These are phyloP conservation scores for Eurypyga helias DNA, from an alignment of 2,113 vertebrate genomes.

Conservation along the genomic window DNA sequence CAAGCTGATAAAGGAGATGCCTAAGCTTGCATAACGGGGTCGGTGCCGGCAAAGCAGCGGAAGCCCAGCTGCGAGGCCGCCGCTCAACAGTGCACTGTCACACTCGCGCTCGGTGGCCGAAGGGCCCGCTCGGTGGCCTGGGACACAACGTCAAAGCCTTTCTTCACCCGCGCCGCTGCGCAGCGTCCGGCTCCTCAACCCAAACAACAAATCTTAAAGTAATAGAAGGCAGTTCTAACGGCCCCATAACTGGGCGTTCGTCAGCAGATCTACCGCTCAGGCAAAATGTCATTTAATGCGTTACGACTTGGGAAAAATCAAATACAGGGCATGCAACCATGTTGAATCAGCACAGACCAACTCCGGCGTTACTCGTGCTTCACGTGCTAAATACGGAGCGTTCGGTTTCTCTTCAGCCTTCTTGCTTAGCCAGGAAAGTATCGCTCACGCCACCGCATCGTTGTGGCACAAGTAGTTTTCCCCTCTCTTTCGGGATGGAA, in stretches of 20 bases:
- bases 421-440: neutral
- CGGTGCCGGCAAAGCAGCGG: neutral
- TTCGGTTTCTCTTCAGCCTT: neutral
- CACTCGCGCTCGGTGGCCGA: neutral
- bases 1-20: neutral
- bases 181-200: neutral
- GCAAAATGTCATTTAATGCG: neutral
- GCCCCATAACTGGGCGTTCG: fast-evolving
- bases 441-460: no score
- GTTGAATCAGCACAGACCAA: neutral
- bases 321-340: neutral
- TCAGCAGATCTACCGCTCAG: neutral
- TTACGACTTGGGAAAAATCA: neutral
- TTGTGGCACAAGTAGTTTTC: neutral
- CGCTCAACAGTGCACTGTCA: neutral
- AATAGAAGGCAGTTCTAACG: neutral
- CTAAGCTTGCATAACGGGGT: neutral
- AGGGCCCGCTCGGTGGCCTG: neutral
- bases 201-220: neutral
- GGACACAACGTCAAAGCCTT: neutral
- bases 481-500: neutral
- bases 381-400: neutral
- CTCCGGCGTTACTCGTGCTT: neutral
- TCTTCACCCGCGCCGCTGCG: neutral
- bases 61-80: neutral